Percentiles rank a stretch among this genome's conserved stretches.
Evolutionary conservation across 2,797 vertebrate genomes (phyloP).

Genomic region (Passerculus sandwichensis): DNA sequence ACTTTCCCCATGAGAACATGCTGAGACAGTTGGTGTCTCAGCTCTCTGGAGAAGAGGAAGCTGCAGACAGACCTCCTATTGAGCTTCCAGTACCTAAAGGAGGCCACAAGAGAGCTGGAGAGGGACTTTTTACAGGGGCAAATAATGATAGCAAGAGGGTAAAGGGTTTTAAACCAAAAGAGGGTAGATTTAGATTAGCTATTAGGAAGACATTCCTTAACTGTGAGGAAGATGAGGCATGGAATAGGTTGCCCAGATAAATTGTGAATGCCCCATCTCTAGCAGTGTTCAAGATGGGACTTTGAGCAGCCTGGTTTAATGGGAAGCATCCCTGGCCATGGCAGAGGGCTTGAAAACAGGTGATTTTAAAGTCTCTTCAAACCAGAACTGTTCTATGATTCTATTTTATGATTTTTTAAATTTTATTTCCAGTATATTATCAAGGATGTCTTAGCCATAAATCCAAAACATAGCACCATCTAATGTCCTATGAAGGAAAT

Average conservation of each 20-base stretch:
- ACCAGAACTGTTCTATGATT: background rate
- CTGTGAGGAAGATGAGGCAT: background rate
- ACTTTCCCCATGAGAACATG: background rate
- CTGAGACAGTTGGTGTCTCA: background rate
- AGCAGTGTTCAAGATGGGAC: background rate
- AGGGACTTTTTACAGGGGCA: background rate
- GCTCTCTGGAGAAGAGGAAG: background rate
- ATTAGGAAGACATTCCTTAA: background rate
- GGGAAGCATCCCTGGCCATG: background rate
- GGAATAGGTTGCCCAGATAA: background rate
- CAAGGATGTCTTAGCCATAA: background rate
- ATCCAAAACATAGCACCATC: background rate
- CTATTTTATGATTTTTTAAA: background rate
- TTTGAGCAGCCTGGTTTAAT: background rate
- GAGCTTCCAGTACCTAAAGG: background rate
- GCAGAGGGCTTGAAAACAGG: accelerated
- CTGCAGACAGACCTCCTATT: background rate
- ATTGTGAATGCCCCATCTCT: background rate
- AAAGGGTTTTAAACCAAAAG: background rate
- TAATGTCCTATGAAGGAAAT: background rate
- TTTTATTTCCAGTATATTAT: background rate
- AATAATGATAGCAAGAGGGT: background rate
- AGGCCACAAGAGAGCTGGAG: background rate
- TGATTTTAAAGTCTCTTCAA: background rate
- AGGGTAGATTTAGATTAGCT: background rate